Evolutionary conservation across 2,888 invertebrate genomes (phyloP).

Genomic region (Chrysolina haemoptera): DNA sequence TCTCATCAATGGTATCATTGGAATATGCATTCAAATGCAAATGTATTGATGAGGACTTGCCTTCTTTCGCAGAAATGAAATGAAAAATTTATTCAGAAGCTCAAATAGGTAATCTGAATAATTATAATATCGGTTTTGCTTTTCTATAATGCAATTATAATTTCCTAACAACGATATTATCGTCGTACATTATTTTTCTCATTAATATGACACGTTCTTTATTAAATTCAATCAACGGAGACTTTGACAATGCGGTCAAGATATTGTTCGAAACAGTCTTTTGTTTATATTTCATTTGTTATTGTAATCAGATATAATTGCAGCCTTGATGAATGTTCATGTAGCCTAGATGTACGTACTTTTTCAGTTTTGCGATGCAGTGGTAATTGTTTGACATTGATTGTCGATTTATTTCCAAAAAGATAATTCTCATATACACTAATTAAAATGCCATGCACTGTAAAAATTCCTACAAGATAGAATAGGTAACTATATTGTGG

Average conservation of each 20-base stretch:
- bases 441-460: neutral
- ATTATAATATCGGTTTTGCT: neutral
- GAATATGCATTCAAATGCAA: too few relatives aligned
- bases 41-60: too few relatives aligned
- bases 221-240: neutral
- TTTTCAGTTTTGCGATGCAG: neutral
- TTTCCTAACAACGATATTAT: neutral
- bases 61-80: too few relatives aligned
- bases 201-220: constrained; percentile 5
- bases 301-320: constrained; percentile 17
- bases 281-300: constrained; percentile 12
- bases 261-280: constrained; percentile 18
- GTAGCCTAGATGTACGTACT: neutral
- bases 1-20: too few relatives aligned
- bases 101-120: too few relatives aligned
- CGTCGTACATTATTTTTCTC: constrained; percentile 1
- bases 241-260: constrained; percentile 9
- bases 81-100: too few relatives aligned
- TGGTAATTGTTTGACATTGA: neutral
- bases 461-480: too few relatives aligned
- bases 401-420: neutral
- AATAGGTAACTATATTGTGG: too few relatives aligned
- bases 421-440: neutral
- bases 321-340: neutral
- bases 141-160: neutral